phyloP scores from a whole-genome alignment of 2,113 vertebrate genomes.

The Parotia lawesii region DNA sequence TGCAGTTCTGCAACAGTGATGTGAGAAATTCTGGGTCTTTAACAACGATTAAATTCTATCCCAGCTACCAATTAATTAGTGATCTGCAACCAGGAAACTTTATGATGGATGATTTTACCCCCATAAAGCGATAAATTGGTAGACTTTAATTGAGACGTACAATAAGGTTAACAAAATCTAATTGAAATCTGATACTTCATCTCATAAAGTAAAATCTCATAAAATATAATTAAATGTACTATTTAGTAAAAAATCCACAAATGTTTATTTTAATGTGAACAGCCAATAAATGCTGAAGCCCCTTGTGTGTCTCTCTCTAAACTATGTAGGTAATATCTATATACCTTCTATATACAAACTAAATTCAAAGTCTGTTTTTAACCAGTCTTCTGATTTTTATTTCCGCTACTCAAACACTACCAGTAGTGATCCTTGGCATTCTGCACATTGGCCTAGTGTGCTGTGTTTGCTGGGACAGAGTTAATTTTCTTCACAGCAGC shows the following conservation, averaged over 20 bases:
- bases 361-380: not conserved
- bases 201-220: conserved; percentile 18
- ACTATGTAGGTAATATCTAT: not conserved
- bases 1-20: conserved; percentile 41
- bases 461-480: not conserved
- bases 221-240: conserved; percentile 23
- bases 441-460: not conserved
- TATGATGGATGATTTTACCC: conserved; percentile 22
- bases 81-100: conserved; percentile 8
- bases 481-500: not conserved
- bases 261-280: conserved; percentile 27
- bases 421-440: not conserved
- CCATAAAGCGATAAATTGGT: not conserved
- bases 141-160: not conserved
- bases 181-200: conserved; percentile 10
- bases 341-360: not conserved
- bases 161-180: conserved; percentile 32
- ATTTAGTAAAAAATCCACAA: conserved; percentile 13
- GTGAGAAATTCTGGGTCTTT: conserved; percentile 23
- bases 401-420: not conserved
- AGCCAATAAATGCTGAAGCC: not conserved
- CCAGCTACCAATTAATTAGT: conserved; percentile 12
- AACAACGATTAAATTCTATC: conserved; percentile 51
- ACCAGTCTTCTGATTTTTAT: not conserved
- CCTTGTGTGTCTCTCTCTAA: not conserved